Percentiles rank a stretch among this genome's conserved stretches.
These are phyloP conservation scores for Taenioides sp. DNA, from an alignment of 2,797 vertebrate genomes.

Conservation along the genomic window DNA sequence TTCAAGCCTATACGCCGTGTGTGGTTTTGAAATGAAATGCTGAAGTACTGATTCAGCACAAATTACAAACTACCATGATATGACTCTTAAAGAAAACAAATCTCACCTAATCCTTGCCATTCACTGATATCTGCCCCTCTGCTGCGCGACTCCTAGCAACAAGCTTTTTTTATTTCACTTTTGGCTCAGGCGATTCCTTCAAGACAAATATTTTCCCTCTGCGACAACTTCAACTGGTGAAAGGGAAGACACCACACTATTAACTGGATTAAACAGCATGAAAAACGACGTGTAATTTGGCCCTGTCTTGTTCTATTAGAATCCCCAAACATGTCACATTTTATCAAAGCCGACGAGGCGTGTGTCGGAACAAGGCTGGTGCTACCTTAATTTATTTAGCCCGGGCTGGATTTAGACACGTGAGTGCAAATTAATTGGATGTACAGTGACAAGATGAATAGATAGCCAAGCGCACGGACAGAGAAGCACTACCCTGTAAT, in stretches of 20 bases:
- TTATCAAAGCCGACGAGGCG: background rate
- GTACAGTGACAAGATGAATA: constrained; percentile 4
- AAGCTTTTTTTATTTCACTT: background rate
- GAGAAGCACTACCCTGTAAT: constrained; percentile 2
- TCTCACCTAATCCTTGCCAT: constrained; percentile 5
- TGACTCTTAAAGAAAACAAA: background rate
- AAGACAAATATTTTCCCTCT: background rate
- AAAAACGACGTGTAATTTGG: constrained; percentile 1
- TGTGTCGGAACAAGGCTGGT: background rate
- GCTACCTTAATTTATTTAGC: background rate
- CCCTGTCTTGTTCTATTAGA: constrained; percentile 3
- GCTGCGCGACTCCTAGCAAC: constrained; percentile 1
- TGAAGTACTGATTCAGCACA: too few relatives aligned
- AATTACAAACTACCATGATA: background rate
- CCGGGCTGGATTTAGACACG: background rate
- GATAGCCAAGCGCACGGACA: background rate
- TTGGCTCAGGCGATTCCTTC: background rate
- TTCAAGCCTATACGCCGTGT: too few relatives aligned
- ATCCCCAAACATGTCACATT: background rate
- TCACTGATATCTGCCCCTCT: background rate
- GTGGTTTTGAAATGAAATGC: too few relatives aligned
- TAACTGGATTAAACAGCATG: background rate
- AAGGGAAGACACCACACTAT: background rate
- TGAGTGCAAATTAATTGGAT: constrained; percentile 12
- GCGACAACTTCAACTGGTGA: background rate